phyloP scores from a whole-genome alignment of 1,140 invertebrate genomes.

The Zaprionus gabonicus region DNA sequence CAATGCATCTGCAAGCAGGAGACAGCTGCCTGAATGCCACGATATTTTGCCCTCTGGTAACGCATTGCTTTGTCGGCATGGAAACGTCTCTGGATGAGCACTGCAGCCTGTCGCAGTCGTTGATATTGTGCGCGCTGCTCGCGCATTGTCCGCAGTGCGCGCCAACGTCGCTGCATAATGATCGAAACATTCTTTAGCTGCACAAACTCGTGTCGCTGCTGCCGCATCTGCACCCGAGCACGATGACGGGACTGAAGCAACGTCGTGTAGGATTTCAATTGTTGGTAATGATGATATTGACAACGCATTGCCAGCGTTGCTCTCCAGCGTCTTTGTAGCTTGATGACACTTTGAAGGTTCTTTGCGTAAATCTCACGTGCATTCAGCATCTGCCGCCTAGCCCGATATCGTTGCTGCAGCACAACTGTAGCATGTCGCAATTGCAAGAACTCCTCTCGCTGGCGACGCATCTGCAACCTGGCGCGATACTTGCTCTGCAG shows the following conservation, averaged over 20 bases:
- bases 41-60: constrained; percentile 69
- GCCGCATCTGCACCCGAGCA: constrained; percentile 25
- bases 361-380: constrained; percentile 53
- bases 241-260: constrained; percentile 35
- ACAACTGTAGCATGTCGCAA: constrained; percentile 48
- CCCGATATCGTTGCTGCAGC: constrained; percentile 62
- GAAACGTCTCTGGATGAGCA: constrained; percentile 85
- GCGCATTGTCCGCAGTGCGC: constrained; percentile 54
- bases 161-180: constrained; percentile 60
- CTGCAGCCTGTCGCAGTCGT: constrained; percentile 50
- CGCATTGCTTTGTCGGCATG: constrained; percentile 80
- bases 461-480: constrained; percentile 8
- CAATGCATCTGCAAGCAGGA: constrained; percentile 84
- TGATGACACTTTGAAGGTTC: constrained; percentile 25
- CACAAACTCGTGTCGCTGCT: constrained; percentile 34
- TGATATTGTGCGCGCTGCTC: constrained; percentile 46
- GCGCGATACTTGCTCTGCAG: constrained; percentile 40
- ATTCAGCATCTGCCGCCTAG: constrained; percentile 24
- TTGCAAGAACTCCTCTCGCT: constrained; percentile 27
- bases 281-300: constrained; percentile 23
- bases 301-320: constrained; percentile 36
- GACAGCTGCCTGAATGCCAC: constrained; percentile 63
- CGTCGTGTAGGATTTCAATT: constrained; percentile 22
- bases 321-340: constrained; percentile 45
- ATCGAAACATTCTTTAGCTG: constrained; percentile 48